Conservation (phyloP, 2,797 vertebrate genomes). For the Anisognathus igniventris region DNA sequence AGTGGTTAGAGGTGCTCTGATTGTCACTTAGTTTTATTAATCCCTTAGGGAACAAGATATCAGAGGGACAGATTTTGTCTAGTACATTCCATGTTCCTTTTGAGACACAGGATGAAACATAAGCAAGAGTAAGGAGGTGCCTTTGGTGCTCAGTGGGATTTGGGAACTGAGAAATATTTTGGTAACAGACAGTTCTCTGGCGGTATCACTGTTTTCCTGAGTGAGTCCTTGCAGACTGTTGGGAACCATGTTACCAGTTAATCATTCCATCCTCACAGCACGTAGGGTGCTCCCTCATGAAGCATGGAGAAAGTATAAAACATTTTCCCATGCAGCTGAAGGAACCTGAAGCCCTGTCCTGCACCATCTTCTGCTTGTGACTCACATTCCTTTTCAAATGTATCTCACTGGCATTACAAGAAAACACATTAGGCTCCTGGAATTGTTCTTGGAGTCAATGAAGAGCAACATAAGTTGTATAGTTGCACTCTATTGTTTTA, state of each 20-base stretch:
- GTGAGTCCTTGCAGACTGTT: neutral
- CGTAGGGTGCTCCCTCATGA: neutral
- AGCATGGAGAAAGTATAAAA: neutral
- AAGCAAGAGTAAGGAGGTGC: neutral
- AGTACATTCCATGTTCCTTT: neutral
- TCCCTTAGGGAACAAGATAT: neutral
- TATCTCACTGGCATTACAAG: neutral
- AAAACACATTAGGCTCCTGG: neutral
- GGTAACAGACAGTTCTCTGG: accelerated
- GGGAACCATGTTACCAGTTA: neutral
- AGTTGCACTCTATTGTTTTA: neutral
- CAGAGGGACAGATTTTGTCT: neutral
- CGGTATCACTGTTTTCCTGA: neutral
- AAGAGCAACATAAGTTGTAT: neutral
- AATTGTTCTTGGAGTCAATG: neutral
- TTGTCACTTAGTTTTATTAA: neutral
- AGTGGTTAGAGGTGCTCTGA: neutral
- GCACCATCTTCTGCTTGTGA: neutral
- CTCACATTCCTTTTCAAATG: neutral
- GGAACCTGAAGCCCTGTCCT: neutral
- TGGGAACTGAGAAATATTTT: neutral
- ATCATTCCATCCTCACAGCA: neutral
- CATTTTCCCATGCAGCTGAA: neutral
- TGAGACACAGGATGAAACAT: neutral
- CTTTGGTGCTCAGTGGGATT: neutral